A percentile compares a stretch with the other conserved stretches of the same genome.
Conservation (phyloP, 2,797 vertebrate species). For the Propithecus perrieri region DNA sequence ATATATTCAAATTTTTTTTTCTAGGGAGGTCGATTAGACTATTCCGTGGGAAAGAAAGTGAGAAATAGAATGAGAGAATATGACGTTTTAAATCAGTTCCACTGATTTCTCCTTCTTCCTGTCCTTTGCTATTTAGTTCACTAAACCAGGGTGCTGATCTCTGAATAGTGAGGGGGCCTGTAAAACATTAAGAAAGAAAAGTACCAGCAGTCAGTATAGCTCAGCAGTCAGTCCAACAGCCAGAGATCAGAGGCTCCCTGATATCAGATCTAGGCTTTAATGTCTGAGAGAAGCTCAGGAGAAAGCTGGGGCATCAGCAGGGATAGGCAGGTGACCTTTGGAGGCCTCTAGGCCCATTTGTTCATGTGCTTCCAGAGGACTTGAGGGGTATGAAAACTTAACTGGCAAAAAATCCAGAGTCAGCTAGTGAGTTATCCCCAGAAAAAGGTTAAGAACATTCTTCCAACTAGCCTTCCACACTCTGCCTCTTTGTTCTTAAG, state of each 20-base stretch:
- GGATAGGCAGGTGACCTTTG: neutral
- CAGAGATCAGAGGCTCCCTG: neutral
- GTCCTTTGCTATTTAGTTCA: slow-evolving; percentile 32
- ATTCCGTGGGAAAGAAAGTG: neutral
- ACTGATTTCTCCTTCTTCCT: neutral
- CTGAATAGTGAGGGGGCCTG: neutral
- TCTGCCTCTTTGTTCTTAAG: neutral
- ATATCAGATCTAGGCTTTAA: neutral
- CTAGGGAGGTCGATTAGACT: neutral
- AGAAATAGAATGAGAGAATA: neutral
- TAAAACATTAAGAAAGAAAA: neutral
- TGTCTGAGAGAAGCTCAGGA: neutral
- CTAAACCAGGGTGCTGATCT: neutral
- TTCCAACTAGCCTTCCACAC: neutral
- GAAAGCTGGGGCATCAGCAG: neutral
- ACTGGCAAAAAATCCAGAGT: slow-evolving; percentile 17
- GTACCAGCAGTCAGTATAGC: neutral
- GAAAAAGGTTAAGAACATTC: slow-evolving; percentile 32
- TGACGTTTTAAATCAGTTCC: neutral
- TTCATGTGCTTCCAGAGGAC: neutral
- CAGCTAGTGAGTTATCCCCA: neutral
- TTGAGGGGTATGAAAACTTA: neutral
- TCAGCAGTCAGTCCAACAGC: neutral
- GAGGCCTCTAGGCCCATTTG: neutral
- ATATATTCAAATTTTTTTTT: slow-evolving; percentile 23